Base-by-base conservation (phyloP, 2,797 vertebrate species). In the Brachyrhaphis roseni region DNA sequence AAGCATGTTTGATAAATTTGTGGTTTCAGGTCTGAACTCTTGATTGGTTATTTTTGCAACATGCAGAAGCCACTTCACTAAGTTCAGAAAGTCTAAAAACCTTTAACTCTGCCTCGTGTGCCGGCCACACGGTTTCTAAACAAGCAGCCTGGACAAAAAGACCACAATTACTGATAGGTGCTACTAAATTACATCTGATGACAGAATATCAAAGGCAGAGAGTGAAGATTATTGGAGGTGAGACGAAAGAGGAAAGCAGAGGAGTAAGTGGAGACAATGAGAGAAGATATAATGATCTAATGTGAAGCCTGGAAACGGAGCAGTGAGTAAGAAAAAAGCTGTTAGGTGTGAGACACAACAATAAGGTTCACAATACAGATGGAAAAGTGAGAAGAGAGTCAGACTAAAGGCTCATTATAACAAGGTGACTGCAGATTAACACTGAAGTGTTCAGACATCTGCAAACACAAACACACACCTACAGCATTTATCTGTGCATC, bases 401-500 rank as follows among this genome's bases (percentile, higher is more conserved):
- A 71, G 75, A 85, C 76, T 62, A 41, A 77, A 83, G 75, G 66
- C 68, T 86, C 51, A 31, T 71, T 68, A 79, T 34, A 82, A 79
- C 81, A 79, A 86, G 82, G 80, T 80, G 81, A 75, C 70, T 77
- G 77, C 72, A 77, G 83, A 82, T 83, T 81, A 88, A 87, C 84
- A 81, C 74, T n/a, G 68, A 82, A 74, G 59, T 72, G 78, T 78
- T 87, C 76, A 74, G 81, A 77, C 87, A 85, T 85, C 81, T 84
- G 81, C 82, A 80, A 74, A 88, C 75, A 87, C 77, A 78, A 68
- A 78, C 82, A 84, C 83, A 87, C 88, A 87, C 87, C 74, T 80
- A 74, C 82, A 55, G 80, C 73, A 13, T 83, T 86, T 85, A 89
- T 84, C 57, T 72, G 78, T 49, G 28, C 75, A 75, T 49, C 55